Conservation (phyloP, 2,888 invertebrate species). For the Fragum sueziense region DNA sequence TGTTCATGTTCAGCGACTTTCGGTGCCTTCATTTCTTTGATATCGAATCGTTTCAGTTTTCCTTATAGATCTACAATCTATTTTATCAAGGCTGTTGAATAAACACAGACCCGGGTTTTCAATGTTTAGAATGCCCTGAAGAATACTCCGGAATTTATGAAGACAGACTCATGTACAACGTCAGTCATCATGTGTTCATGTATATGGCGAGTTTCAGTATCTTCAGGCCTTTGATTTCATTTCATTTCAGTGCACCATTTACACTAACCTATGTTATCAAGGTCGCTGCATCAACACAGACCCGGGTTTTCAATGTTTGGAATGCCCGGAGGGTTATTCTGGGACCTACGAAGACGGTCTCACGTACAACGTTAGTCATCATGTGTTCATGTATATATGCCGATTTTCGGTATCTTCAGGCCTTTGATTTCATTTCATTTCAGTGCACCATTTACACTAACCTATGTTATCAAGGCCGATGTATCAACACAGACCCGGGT, state of each 20-base stretch:
- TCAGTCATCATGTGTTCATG: no score
- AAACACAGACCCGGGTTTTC: slow-evolving; percentile 70
- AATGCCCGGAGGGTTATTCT: slow-evolving; percentile 65
- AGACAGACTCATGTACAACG: slow-evolving; percentile 62
- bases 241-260: slow-evolving; percentile 59
- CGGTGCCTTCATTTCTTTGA: no score
- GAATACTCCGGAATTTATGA: slow-evolving; percentile 68
- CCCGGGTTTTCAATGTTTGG: slow-evolving; percentile 71
- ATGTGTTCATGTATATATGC: slow-evolving; percentile 62
- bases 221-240: no score
- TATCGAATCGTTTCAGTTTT: slow-evolving; percentile 65
- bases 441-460: slow-evolving; percentile 64
- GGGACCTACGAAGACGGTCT: slow-evolving; percentile 70
- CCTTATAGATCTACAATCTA: slow-evolving; percentile 52
- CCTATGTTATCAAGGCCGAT: slow-evolving; percentile 57
- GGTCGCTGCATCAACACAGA: slow-evolving; percentile 66
- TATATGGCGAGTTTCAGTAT: no score
- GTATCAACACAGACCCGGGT: slow-evolving; percentile 69
- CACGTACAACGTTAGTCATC: slow-evolving; percentile 53
- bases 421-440: no score
- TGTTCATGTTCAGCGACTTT: no score
- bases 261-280: slow-evolving; percentile 59
- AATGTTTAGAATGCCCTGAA: slow-evolving; percentile 67
- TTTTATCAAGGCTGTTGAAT: slow-evolving; percentile 63
- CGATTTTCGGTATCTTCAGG: no score